Evolutionary conservation across 1,140 invertebrate species (phyloP).

Genomic region (Heliconius nattereri): DNA sequence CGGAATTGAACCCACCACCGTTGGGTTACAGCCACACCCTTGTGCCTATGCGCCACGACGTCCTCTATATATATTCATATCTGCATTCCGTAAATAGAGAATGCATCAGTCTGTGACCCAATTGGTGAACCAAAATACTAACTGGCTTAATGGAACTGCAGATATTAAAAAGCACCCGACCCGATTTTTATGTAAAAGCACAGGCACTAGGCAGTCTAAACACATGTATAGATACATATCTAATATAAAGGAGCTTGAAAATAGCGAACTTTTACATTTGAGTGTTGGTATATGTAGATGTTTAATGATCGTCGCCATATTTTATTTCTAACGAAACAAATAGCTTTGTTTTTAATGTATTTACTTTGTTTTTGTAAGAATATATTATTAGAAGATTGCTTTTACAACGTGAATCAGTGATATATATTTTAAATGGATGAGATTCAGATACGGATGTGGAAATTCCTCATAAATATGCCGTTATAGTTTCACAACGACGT

Average conservation of each 20-base stretch:
- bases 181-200: conserved; percentile 47
- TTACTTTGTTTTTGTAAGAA: conserved; percentile 2
- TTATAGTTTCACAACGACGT: not conserved
- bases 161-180: conserved; percentile 49
- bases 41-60: too few species aligned
- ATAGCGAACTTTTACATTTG: conserved; percentile 44
- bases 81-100: conserved; percentile 37
- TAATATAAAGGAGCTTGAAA: conserved; percentile 49
- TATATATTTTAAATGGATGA: not conserved
- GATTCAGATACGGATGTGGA: not conserved
- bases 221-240: conserved; percentile 43
- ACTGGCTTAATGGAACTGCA: conserved; percentile 40
- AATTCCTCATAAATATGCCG: not conserved
- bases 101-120: conserved; percentile 37
- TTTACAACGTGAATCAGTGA: not conserved
- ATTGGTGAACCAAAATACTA: conserved; percentile 42
- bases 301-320: conserved; percentile 38
- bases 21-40: too few species aligned
- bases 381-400: not conserved
- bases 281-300: conserved; percentile 35
- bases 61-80: conserved; percentile 19
- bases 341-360: conserved; percentile 20
- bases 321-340: conserved; percentile 30
- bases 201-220: conserved; percentile 41
- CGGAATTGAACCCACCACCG: too few species aligned